phyloP scores from a whole-genome alignment of 2,113 vertebrate genomes.

The Plecturocebus donacophilus region DNA sequence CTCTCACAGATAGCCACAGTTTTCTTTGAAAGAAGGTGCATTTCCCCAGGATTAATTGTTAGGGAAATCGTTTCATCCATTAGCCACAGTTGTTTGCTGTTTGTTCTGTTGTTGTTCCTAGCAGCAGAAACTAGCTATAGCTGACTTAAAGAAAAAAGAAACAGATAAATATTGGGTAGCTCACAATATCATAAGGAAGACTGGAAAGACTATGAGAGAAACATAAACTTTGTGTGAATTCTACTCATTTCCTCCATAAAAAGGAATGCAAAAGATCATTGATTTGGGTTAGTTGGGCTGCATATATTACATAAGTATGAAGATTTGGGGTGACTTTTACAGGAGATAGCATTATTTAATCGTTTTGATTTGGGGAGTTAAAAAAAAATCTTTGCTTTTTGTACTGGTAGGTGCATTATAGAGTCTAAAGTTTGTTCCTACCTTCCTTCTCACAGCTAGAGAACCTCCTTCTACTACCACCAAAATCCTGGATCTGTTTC shows the following conservation, averaged over 20 bases:
- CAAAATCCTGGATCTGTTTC: not conserved
- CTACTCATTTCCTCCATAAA: not conserved
- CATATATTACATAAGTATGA: not conserved
- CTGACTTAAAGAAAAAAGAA: not conserved
- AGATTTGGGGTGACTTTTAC: not conserved
- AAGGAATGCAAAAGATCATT: not conserved
- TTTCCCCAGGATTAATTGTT: not conserved
- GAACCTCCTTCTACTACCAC: not conserved
- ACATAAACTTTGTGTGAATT: not conserved
- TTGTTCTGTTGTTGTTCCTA: not conserved
- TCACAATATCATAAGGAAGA: not conserved
- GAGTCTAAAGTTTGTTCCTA: not conserved
- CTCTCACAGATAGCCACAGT: rapidly evolving
- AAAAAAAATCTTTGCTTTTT: not conserved
- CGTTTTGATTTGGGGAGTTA: not conserved
- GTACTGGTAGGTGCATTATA: not conserved
- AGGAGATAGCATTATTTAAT: not conserved
- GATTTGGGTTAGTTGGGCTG: not conserved
- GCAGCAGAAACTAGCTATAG: not conserved
- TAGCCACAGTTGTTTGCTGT: not conserved
- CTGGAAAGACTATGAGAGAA: not conserved
- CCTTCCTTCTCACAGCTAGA: not conserved
- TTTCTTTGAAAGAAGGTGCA: not conserved
- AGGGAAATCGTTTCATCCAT: not conserved
- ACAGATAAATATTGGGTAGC: not conserved